Evolutionary conservation across 2,113 vertebrate species (phyloP).

Genomic region (Aleadryas rufinucha): DNA sequence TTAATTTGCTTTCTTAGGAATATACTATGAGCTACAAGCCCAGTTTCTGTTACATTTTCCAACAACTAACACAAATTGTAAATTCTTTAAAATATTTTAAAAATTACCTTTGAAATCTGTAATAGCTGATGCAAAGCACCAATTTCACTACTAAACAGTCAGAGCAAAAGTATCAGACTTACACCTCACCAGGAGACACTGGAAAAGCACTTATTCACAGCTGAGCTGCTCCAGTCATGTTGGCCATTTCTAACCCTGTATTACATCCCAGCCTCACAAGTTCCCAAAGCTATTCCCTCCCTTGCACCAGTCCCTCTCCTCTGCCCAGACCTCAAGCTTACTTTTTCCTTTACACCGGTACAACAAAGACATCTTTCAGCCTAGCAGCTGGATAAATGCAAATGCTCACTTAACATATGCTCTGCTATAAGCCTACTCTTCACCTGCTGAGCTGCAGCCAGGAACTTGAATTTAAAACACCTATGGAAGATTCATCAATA

Average conservation of each 20-base stretch:
- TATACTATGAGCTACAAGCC: not conserved
- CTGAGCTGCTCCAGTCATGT: accelerated
- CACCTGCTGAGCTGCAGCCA: not conserved
- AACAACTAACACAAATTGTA: not conserved
- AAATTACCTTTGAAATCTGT: not conserved
- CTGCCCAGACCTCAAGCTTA: not conserved
- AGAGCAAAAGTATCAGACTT: not conserved
- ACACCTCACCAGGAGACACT: not conserved
- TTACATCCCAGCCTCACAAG: not conserved
- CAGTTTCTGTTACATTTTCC: not conserved
- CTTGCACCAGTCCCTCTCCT: not conserved
- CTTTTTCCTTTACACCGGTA: not conserved
- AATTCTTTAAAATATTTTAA: not conserved
- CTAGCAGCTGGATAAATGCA: not conserved
- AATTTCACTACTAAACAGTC: not conserved
- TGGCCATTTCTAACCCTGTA: not conserved
- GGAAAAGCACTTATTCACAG: not conserved
- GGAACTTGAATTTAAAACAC: not conserved
- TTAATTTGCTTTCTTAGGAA: not conserved
- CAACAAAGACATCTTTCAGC: not conserved
- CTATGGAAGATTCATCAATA: not conserved
- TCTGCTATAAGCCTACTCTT: not conserved
- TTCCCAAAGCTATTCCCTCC: not conserved
- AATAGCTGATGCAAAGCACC: not conserved
- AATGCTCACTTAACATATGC: not conserved